phyloP scores from a whole-genome alignment of 2,888 invertebrate species.

The Philhelius pedissequus region DNA sequence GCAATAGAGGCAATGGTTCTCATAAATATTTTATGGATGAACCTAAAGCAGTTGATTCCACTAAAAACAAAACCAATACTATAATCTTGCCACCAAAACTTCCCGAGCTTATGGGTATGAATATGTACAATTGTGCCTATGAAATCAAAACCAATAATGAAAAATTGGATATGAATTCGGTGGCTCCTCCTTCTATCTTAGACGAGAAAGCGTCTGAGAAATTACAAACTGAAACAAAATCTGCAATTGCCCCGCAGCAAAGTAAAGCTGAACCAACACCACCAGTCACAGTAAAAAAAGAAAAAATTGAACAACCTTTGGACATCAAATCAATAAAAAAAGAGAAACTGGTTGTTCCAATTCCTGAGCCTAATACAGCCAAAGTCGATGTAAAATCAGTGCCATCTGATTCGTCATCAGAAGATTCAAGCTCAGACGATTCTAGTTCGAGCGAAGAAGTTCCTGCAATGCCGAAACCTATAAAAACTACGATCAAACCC shows the following conservation, averaged over 20 bases:
- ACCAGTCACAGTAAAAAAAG: neutral
- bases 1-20: too few relatives aligned
- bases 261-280: neutral
- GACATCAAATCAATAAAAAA: constrained; percentile 16
- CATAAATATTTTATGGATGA: too few relatives aligned
- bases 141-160: neutral
- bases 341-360: neutral
- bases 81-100: too few relatives aligned
- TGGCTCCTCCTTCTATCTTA: neutral
- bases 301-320: neutral
- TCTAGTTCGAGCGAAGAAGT: constrained; percentile 5
- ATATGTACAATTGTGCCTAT: neutral
- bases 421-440: neutral
- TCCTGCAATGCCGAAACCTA: constrained; percentile 39
- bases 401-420: neutral
- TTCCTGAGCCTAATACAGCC: neutral
- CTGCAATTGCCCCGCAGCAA: neutral
- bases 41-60: too few relatives aligned
- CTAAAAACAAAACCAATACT: too few relatives aligned
- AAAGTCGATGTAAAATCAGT: neutral
- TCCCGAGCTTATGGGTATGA: neutral
- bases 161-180: too few relatives aligned
- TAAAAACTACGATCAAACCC: neutral
- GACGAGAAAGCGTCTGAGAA: neutral
- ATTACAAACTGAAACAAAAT: neutral